Base-by-base conservation (phyloP, 1,140 invertebrate genomes). In the Psilanteris sp. region DNA sequence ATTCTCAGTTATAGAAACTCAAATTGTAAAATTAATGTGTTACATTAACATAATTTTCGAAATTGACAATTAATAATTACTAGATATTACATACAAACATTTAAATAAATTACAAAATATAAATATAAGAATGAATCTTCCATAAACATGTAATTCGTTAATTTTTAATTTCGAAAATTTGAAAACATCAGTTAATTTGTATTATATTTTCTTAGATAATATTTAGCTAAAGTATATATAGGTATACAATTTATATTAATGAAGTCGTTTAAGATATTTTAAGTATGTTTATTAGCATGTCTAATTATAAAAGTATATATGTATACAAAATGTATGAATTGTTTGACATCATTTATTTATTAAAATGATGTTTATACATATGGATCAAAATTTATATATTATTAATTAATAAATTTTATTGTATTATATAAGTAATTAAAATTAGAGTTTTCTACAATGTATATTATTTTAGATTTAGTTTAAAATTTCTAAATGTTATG, bases 191-290 rank as follows among this genome's bases (percentile, higher is more conserved):
- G 46, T 24, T 32, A n/a, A 54, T 62, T 11, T 76, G 72, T 75
- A 75, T 62, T 54, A 74, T 74, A 76, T 55, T 70, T 64, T 52
- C 59, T 9, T 75, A 75, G 62, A n/a, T 52, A 54, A 54, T 52
- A 44, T n/a, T 43, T 67, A 66, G 36, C 7, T 37, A 67, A 68
- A 39, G 16, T 27, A 34, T 55, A 26, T 36, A 46, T 74, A 41
- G 59, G 64, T 16, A 73, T 20, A 64, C n/a, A n/a, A n/a, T n/a
- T 64, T 59, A 54, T 29, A 59, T 37, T 67, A 57, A 54, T 20
- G 44, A 74, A 32, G 18, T 75, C 44, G 55, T 62, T 41, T 75
- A 76, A 57, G 50, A 68, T 70, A 64, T 70, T 76, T 70, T 64
- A 70, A 64, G 50, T 66, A 61, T 50, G 39, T 55, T 64, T 44